phyloP scores from a whole-genome alignment of 2,888 invertebrate genomes.

The Octonoba sinensis region DNA sequence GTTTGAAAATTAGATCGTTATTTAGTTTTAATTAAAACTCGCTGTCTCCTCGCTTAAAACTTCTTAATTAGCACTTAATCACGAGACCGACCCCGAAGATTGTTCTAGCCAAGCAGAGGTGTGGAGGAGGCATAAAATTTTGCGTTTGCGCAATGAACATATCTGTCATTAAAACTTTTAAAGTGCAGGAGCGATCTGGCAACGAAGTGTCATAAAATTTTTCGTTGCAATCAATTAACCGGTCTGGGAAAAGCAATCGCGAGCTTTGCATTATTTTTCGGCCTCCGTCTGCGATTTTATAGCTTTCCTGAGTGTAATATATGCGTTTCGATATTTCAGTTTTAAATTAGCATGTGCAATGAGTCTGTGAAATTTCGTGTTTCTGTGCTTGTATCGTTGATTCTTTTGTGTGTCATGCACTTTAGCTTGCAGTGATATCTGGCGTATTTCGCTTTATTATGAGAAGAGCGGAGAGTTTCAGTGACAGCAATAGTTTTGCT shows the following conservation, averaged over 20 bases:
- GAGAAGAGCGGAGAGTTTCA: too few relatives aligned
- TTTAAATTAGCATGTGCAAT: neutral
- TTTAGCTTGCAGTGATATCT: too few relatives aligned
- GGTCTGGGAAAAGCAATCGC: constrained; percentile 2
- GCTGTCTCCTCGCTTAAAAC: constrained; percentile 43
- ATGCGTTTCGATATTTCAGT: constrained; percentile 1
- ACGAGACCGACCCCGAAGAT: constrained; percentile 39
- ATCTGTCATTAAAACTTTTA: constrained; percentile 25
- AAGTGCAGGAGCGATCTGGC: constrained; percentile 10
- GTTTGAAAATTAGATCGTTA: constrained; percentile 61
- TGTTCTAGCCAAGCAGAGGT: constrained; percentile 5
- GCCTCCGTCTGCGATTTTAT: neutral
- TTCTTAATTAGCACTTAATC: constrained; percentile 63
- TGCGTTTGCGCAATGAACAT: neutral
- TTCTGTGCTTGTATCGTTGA: too few relatives aligned
- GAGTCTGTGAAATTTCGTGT: neutral
- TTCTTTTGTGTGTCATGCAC: too few relatives aligned
- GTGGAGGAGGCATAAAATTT: constrained; percentile 41
- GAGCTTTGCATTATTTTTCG: neutral
- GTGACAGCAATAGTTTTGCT: too few relatives aligned
- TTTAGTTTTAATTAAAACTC: constrained; percentile 64
- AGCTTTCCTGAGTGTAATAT: neutral
- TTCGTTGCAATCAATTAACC: constrained; percentile 39
- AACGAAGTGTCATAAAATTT: constrained; percentile 20
- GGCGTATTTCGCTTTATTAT: too few relatives aligned